Conservation (phyloP, 2,113 vertebrate genomes). For the Hippocampus abdominalis region DNA sequence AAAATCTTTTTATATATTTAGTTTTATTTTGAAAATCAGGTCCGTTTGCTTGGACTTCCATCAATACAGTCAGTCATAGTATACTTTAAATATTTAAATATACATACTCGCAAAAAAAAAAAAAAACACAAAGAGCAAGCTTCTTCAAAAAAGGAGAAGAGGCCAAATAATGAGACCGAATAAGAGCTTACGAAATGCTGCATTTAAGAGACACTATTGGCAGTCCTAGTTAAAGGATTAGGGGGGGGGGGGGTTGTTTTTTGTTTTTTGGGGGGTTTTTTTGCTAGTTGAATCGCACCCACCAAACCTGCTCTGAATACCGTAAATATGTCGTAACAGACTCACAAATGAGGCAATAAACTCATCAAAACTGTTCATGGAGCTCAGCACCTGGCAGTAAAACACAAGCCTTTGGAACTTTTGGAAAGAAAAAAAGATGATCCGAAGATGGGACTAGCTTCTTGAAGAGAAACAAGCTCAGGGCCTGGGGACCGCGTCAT, state of each 20-base stretch:
- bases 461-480: neutral
- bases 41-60: too few species aligned
- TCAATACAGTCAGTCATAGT: too few species aligned
- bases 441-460: neutral
- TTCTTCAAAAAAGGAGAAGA: too few species aligned
- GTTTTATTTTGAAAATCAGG: too few species aligned
- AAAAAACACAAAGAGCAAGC: too few species aligned
- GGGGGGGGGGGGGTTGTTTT: too few species aligned
- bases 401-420: neutral
- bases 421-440: too few species aligned
- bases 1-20: too few species aligned
- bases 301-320: neutral
- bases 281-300: neutral
- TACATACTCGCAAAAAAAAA: too few species aligned
- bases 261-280: neutral
- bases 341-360: neutral
- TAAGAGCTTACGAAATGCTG: neutral
- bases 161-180: too few species aligned
- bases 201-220: neutral
- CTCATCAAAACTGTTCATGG: neutral
- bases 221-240: neutral
- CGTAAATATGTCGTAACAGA: neutral
- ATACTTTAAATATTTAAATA: too few species aligned
- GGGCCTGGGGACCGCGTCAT: neutral
- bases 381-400: neutral